Conservation (phyloP, 1,140 invertebrate species). For the Asobara japonica region DNA sequence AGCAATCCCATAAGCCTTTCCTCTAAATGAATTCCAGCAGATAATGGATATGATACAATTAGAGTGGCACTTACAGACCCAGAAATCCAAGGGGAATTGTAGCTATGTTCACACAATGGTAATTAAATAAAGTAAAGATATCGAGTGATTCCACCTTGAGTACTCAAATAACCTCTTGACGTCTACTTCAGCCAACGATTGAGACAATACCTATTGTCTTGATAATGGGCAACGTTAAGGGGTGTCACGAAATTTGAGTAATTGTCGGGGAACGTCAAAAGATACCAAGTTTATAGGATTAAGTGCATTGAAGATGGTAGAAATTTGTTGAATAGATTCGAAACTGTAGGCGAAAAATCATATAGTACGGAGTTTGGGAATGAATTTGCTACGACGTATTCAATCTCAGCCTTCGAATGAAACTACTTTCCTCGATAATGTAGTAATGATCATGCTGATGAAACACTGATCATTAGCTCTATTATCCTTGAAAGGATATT, state of each 20-base stretch:
- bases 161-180: background rate
- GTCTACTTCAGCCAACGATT: constrained; percentile 3
- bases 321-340: background rate
- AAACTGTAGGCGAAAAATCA: background rate
- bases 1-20: background rate
- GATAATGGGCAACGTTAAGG: background rate
- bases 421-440: too few relatives aligned
- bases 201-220: constrained; percentile 6
- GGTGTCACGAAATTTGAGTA: constrained; percentile 1
- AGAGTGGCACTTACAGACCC: background rate
- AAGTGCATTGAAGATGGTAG: background rate
- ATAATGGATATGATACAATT: constrained; percentile 2
- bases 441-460: too few relatives aligned
- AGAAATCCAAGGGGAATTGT: background rate
- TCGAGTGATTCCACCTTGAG: constrained; percentile 8
- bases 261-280: background rate
- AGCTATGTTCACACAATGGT: background rate
- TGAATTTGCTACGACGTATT: too few relatives aligned
- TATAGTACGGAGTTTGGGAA: too few relatives aligned
- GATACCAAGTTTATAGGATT: background rate
- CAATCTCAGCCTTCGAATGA: too few relatives aligned
- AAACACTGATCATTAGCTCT: too few relatives aligned
- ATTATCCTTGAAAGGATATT: too few relatives aligned
- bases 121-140: constrained; percentile 13
- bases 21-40: background rate